Base-by-base conservation (phyloP, 2,113 vertebrate species). In the Hippolais icterina region DNA sequence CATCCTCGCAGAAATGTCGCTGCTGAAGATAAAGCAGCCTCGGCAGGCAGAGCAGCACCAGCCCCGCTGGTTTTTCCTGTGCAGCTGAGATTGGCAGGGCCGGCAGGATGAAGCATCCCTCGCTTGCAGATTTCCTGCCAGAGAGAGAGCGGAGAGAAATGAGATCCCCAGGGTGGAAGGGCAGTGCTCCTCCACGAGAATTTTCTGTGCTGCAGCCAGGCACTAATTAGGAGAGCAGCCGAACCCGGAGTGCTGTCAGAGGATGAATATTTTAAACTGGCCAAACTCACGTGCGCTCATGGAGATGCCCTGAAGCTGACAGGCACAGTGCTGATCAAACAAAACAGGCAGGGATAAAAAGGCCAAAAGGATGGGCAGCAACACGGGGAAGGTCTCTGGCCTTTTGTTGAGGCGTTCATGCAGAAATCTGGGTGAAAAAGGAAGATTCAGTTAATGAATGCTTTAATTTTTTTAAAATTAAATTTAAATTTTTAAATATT, bases 101-200 rank as follows among this genome's bases (percentile, higher is more conserved):
- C 46, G 17, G 65, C 41, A 88, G 90, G 39, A 89, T 77, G 46
- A 41, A 89, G 29, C 66, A 65, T 44, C 46, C 6, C 56, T 70
- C 37, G 57, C 21, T 7, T 88, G 42, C 70, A n/a, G 15, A 86
- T 82, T 79, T 59, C 74, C 44, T 77, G 82, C 60, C 74, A 19
- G 69, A 0, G 0, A 0, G 0, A 60, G 19, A 91, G 84, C 61
- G 50, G 42, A 66, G 53, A 25, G 31, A 90, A 94, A 94, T 70
- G 63, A 89, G 90, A 74, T 89, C 74, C 93, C 75, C 21, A 31
- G 92, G 74, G 86, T 79, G 52, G 78, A 27, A 95, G 78, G 86
- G 56, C 75, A 61, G 41, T 14, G 77, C 24, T 84, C 74, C 80
- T 85, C 29, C 56, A 61, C 37, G 12, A 12, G 49, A 54, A 87